Percentiles rank a stretch among this genome's conserved stretches.
phyloP scores from a whole-genome alignment of 2,888 invertebrate genomes.

The Rhopalosiphum nymphaeae region DNA sequence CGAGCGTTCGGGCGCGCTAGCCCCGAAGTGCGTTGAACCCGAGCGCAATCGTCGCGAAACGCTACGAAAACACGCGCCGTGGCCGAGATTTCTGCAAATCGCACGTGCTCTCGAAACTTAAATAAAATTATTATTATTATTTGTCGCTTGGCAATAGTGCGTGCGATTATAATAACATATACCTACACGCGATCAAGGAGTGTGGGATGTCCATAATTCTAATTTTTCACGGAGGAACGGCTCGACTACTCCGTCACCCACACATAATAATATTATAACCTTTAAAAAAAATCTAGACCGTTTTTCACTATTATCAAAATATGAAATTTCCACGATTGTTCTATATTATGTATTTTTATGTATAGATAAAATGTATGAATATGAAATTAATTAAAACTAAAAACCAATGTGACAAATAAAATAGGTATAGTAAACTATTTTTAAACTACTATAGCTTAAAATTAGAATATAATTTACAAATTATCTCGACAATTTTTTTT shows the following conservation, averaged over 20 bases:
- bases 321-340: no score
- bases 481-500: background rate
- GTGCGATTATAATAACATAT: background rate
- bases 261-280: no score
- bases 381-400: background rate
- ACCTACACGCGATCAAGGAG: background rate
- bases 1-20: background rate
- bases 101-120: background rate
- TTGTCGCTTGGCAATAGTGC: background rate
- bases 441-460: background rate
- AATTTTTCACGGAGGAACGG: background rate
- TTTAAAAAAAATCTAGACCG: no score
- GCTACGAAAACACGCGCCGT: background rate
- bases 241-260: background rate
- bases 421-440: background rate
- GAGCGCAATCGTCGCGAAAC: slow-evolving; percentile 1
- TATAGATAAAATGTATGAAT: background rate
- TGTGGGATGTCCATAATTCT: background rate
- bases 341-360: no score
- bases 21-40: slow-evolving; percentile 50
- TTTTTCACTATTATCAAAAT: no score
- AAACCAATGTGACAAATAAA: background rate
- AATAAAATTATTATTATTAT: background rate
- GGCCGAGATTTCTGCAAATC: slow-evolving; percentile 48
- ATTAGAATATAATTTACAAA: background rate